Evolutionary conservation across 2,888 invertebrate species (phyloP), one percentile per base, ranked within the genome.

Genomic region (Chaetogeoica ovagalla): DNA sequence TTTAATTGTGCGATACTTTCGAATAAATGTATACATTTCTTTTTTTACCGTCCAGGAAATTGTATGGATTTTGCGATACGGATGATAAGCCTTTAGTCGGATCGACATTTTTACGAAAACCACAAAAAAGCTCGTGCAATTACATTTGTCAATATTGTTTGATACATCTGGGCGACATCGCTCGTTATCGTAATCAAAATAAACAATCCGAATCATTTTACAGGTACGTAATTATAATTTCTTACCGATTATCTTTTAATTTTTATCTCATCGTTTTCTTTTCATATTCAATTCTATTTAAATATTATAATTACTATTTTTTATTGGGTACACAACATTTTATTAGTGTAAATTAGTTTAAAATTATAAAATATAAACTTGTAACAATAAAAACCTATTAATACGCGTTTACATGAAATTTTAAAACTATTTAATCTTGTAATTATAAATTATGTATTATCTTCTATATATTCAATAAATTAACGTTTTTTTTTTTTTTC

Each of bases 91-190:
- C 62, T 19, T 17, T 63, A 70, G n/a, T n/a, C n/a, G 52, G 57
- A 15, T 79, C 63, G 17, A 63, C 77, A 55, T 79, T 70, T 55
- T 63, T 71, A 70, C n/a, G 77, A 39, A 79, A 88, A 74, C 90
- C 90, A 68, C 90, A 91, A 83, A 89, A 90, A 79, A 90, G 91
- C 62, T 93, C 94, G 15, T 93, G 93, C 85, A 89, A 93, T 82
- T 95, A 95, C 87, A 92, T 94, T 84, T 93, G 94, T 86, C 95
- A 95, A 85, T 93, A 95, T 87, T 95, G 95, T 86, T 89, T 95
- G 81, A 94, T 95, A 81, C 96, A 95, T 86, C 89, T 95, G 81
- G 96, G 96, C 0, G 95, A 95, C 85, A 89, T 95, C 84, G 93
- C 95, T 39, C 90, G 95, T 13, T 96, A 96, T 85, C 88, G 93